Evolutionary conservation across 92 coral and sea anemone genomes (phyloP).

Genomic region (Isaurus tuberculatus): DNA sequence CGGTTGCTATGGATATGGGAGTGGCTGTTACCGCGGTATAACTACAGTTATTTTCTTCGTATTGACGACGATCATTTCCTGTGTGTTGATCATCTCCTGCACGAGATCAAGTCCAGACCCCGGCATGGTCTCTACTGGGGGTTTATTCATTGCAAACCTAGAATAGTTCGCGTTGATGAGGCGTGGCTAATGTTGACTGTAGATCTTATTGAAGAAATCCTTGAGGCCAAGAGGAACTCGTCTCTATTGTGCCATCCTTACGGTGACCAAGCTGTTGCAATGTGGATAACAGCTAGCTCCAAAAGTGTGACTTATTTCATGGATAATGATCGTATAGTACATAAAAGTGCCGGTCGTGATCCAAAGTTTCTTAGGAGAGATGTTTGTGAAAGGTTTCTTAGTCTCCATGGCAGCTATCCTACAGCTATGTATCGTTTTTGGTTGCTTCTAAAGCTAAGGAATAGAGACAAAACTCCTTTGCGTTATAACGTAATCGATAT

Average conservation of each 20-base stretch:
- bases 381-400: conserved; percentile 75
- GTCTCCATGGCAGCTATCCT: conserved; percentile 92
- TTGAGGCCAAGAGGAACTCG: conserved; percentile 62
- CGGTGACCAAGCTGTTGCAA: conserved; percentile 95
- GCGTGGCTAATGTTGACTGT: conserved; percentile 90
- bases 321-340: conserved; percentile 90
- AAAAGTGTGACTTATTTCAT: conserved; percentile 88
- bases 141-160: conserved; percentile 86
- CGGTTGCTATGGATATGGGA: conserved; percentile 89
- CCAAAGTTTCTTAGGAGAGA: conserved; percentile 63
- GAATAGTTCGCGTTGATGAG: conserved; percentile 92
- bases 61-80: conserved; percentile 98
- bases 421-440: conserved; percentile 89
- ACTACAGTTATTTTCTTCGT: conserved; percentile 83
- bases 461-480: conserved; percentile 18
- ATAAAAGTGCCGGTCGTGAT: conserved; percentile 95
- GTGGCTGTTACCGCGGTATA: conserved; percentile 66
- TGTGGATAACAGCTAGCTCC: conserved; percentile 85
- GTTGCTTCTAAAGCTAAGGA: conserved; percentile 75
- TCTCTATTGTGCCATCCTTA: conserved; percentile 85
- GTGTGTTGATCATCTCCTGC: conserved; percentile 81
- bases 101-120: conserved; percentile 79
- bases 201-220: conserved; percentile 79
- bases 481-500: conserved; percentile 68
- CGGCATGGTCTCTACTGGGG: conserved; percentile 91